Percentiles rank a stretch among this genome's conserved stretches.
Conservation (phyloP, 2,797 vertebrate genomes). For the Telmatherina bonti region DNA sequence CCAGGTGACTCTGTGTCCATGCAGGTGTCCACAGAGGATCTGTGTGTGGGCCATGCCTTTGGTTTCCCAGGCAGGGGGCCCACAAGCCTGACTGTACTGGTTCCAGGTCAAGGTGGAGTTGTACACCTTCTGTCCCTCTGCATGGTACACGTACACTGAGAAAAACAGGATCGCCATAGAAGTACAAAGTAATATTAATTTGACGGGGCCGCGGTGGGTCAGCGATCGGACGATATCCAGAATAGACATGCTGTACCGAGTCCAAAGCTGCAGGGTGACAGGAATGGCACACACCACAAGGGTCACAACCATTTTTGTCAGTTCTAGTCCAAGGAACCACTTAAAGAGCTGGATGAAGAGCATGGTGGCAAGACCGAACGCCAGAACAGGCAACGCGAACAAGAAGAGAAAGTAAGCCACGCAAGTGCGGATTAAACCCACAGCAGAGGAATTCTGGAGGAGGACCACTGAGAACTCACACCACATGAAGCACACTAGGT, state of each 20-base stretch:
- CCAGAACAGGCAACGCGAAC: slow-evolving; percentile 91
- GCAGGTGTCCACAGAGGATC: slow-evolving; percentile 94
- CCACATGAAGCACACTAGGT: slow-evolving; percentile 99
- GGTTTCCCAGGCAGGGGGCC: slow-evolving; percentile 91
- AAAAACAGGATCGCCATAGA: slow-evolving; percentile 90
- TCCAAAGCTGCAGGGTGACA: slow-evolving; percentile 90
- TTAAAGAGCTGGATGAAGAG: slow-evolving; percentile 88
- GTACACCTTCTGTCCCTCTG: slow-evolving; percentile 94
- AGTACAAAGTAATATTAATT: slow-evolving; percentile 93
- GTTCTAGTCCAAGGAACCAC: slow-evolving; percentile 92
- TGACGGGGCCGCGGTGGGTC: slow-evolving; percentile 90
- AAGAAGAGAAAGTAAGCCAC: slow-evolving; percentile 95
- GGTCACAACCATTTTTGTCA: slow-evolving; percentile 91
- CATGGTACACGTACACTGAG: slow-evolving; percentile 92
- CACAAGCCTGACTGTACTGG: slow-evolving; percentile 89
- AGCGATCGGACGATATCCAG: slow-evolving; percentile 85
- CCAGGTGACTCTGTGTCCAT: slow-evolving; percentile 96
- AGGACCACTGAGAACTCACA: slow-evolving; percentile 93
- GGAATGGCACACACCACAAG: slow-evolving; percentile 87
- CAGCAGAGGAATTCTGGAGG: slow-evolving; percentile 87
- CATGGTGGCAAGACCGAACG: slow-evolving; percentile 86
- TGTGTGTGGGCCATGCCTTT: slow-evolving; percentile 94
- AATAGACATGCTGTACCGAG: slow-evolving; percentile 87
- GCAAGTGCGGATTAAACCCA: slow-evolving; percentile 94
- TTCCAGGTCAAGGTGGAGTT: slow-evolving; percentile 95